A percentile compares a stretch with the other conserved stretches of the same genome.
These are phyloP conservation scores for Calameuta filiformis DNA, from an alignment of 2,888 invertebrate species.

Conservation along the genomic window DNA sequence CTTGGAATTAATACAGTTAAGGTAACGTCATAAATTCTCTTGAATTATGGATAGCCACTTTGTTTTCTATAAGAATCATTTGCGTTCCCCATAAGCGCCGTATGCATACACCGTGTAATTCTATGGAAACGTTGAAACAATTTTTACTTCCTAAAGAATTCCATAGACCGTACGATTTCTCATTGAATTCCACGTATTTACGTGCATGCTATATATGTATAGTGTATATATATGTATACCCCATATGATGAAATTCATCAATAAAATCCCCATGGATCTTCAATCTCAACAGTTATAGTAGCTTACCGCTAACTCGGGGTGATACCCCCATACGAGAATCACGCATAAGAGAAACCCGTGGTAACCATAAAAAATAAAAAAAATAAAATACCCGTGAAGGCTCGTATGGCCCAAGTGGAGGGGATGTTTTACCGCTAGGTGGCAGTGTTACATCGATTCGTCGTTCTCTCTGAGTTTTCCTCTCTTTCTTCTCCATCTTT, in stretches of 20 bases:
- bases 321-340: neutral
- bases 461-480: conserved; percentile 18
- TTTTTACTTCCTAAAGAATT: neutral
- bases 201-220: neutral
- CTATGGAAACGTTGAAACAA: neutral
- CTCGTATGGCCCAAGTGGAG: conserved; percentile 15
- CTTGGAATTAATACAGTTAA: neutral
- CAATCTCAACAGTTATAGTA: neutral
- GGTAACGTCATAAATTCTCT: neutral
- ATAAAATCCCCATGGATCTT: neutral
- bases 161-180: neutral
- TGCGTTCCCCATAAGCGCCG: neutral
- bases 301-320: neutral
- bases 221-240: neutral
- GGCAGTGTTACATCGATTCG: conserved; percentile 54
- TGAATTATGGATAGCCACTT: neutral
- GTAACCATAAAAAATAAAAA: neutral
- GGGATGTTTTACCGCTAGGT: conserved; percentile 58
- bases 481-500: conserved; percentile 30
- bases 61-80: neutral
- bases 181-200: neutral
- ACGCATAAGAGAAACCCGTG: neutral
- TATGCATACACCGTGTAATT: neutral
- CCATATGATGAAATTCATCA: neutral
- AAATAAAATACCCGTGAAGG: neutral